Conservation (phyloP, 2,888 invertebrate genomes). For the Tipula unca region DNA sequence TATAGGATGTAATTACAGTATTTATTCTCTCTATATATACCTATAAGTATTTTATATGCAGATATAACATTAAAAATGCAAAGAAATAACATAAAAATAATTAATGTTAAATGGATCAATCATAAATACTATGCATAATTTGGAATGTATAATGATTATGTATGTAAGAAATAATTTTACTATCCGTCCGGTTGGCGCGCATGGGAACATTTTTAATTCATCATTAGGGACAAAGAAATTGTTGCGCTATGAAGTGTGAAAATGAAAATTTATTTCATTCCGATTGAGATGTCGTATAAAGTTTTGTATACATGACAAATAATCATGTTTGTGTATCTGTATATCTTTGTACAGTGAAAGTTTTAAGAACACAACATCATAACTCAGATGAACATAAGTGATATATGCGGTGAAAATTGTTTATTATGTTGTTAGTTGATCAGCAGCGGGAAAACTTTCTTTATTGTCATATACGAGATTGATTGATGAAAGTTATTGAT, state of each 20-base stretch:
- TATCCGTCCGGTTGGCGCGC: not conserved
- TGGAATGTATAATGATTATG: not conserved
- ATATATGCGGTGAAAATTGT: not conserved
- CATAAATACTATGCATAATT: not conserved
- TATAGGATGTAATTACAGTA: not conserved
- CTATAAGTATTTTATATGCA: not conserved
- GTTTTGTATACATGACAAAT: not conserved
- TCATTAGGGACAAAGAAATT: not conserved
- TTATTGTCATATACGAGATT: not conserved
- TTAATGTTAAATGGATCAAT: not conserved
- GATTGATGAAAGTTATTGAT: slow-evolving; percentile 8
- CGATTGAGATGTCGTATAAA: not conserved
- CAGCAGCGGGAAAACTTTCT: not conserved
- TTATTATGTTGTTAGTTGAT: not conserved
- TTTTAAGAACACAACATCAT: not conserved
- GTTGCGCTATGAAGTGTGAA: not conserved
- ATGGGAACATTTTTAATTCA: not conserved
- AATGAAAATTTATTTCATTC: not conserved
- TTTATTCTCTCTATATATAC: not conserved
- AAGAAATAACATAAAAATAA: not conserved
- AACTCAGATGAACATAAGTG: not conserved
- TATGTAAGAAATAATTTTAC: not conserved
- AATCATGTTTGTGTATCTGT: not conserved
- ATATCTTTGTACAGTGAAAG: not conserved
- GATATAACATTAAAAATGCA: not conserved